These are phyloP conservation scores for Zophobas morio DNA, from an alignment of 1,140 invertebrate genomes.

Conservation along the genomic window DNA sequence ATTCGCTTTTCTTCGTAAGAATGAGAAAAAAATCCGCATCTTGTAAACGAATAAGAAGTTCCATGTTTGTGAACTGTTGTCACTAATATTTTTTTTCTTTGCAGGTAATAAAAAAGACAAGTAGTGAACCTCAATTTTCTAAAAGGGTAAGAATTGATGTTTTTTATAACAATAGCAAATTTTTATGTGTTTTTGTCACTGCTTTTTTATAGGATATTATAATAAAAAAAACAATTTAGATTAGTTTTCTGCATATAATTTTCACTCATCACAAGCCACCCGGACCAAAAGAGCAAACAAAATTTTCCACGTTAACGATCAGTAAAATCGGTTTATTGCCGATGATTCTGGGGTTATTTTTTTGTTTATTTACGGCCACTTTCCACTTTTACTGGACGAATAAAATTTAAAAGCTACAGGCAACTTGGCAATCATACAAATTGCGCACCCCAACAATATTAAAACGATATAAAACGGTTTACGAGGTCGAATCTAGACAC, in stretches of 20 bases:
- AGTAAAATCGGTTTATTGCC: slow-evolving; percentile 9
- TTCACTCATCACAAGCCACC: background rate
- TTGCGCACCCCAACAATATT: slow-evolving; percentile 29
- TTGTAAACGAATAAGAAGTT: no score
- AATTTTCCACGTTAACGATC: background rate
- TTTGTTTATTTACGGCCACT: slow-evolving; percentile 11
- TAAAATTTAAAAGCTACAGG: slow-evolving; percentile 35
- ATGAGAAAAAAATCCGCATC: no score
- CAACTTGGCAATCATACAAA: slow-evolving; percentile 32
- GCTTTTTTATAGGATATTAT: no score
- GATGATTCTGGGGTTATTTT: slow-evolving; percentile 5
- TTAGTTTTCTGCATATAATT: no score
- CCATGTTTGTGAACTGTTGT: no score
- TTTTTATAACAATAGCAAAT: no score
- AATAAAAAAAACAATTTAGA: background rate
- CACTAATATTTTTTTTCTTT: no score
- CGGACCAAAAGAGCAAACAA: background rate
- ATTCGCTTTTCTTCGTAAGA: no score
- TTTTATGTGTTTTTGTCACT: no score
- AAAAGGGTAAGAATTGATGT: no score
- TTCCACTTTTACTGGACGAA: slow-evolving; percentile 10
- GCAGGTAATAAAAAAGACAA: no score
- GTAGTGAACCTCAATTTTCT: no score
- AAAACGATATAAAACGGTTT: slow-evolving; percentile 38
- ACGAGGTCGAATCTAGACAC: slow-evolving; percentile 14